A percentile compares a stretch with the other conserved stretches of the same genome.
Conservation (phyloP, 2,888 invertebrate species). For the Apotomis capreana region DNA sequence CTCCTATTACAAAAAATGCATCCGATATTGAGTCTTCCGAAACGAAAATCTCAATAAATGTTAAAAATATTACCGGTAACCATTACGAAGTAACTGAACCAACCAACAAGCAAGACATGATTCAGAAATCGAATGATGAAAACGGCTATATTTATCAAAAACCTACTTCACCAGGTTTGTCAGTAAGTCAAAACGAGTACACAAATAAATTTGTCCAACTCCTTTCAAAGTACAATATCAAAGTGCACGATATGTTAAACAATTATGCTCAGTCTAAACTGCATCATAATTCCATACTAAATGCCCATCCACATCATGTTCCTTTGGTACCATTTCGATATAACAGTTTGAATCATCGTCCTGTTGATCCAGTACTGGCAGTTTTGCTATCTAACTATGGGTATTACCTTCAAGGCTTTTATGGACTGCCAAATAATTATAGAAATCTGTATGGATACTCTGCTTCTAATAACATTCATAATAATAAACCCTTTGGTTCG, state of each 20-base stretch:
- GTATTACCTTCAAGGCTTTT: constrained; percentile 77
- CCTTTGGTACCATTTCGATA: constrained; percentile 56
- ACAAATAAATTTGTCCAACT: constrained; percentile 12
- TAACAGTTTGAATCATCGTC: constrained; percentile 82
- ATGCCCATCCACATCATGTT: constrained; percentile 31
- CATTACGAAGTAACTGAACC: constrained; percentile 22
- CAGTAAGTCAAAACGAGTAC: constrained; percentile 13
- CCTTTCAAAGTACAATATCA: constrained; percentile 68
- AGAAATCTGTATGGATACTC: constrained; percentile 84
- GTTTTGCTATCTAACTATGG: constrained; percentile 86
- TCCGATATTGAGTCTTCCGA: not conserved
- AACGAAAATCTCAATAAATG: not conserved
- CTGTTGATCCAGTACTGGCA: constrained; percentile 83
- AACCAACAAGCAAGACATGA: not conserved
- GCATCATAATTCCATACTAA: constrained; percentile 43
- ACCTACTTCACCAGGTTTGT: not conserved
- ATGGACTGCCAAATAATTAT: constrained; percentile 65
- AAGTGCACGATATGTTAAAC: constrained; percentile 56
- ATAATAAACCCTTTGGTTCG: constrained; percentile 85
- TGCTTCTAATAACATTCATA: constrained; percentile 86
- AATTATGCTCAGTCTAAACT: constrained; percentile 66
- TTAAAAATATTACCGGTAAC: not conserved
- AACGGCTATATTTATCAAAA: not conserved
- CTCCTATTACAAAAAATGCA: not conserved
- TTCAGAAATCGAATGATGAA: not conserved